A percentile compares a stretch with the other conserved stretches of the same genome.
Conservation (phyloP, 2,797 vertebrate species). For the Dendrocincla tyrannina region DNA sequence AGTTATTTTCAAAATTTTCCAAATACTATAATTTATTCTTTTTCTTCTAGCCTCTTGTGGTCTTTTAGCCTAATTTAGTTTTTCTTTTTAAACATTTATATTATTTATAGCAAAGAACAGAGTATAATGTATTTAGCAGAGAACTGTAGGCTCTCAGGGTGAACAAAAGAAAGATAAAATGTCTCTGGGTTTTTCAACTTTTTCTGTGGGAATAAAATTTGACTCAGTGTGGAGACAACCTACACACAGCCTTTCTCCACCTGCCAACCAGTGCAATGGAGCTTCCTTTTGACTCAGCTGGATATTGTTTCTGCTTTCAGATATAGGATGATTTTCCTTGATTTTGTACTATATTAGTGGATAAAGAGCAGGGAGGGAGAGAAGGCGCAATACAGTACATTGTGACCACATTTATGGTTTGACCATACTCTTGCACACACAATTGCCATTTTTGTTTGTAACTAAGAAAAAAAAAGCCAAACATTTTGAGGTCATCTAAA, state of each 20-base stretch:
- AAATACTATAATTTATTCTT: neutral
- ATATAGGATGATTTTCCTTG: slow-evolving; percentile 37
- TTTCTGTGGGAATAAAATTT: slow-evolving; percentile 37
- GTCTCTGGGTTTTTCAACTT: slow-evolving; percentile 27
- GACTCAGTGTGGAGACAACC: slow-evolving; percentile 25
- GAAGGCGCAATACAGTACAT: neutral
- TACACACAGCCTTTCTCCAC: neutral
- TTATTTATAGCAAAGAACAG: slow-evolving; percentile 49
- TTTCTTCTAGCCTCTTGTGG: neutral
- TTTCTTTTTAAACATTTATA: neutral
- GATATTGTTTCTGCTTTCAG: slow-evolving; percentile 49
- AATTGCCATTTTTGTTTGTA: neutral
- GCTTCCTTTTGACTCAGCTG: slow-evolving; percentile 58
- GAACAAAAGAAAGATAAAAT: slow-evolving; percentile 53
- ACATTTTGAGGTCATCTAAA: neutral
- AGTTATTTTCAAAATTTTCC: neutral
- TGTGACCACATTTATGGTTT: accelerated
- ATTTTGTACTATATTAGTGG: slow-evolving; percentile 18
- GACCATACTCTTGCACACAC: neutral
- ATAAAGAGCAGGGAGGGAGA: slow-evolving; percentile 26
- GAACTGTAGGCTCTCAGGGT: slow-evolving; percentile 9
- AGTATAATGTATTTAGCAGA: slow-evolving; percentile 29
- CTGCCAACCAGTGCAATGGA: neutral
- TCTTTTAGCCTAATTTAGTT: neutral
- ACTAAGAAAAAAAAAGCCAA: neutral